Conservation (phyloP, 2,888 invertebrate species). For the Cartodere bifasciata region DNA sequence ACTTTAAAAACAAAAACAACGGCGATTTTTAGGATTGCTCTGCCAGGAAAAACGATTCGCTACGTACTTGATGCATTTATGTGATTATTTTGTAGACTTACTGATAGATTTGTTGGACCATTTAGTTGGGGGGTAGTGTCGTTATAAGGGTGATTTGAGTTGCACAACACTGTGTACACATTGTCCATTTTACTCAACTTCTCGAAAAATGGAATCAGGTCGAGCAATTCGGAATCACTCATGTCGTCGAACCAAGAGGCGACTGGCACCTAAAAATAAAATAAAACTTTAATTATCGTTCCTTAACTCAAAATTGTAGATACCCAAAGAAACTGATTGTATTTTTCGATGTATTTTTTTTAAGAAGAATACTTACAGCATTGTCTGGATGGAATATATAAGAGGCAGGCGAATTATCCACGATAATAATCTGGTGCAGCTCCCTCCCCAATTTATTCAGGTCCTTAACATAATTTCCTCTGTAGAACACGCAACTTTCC, state of each 20-base stretch:
- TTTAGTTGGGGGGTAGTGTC: constrained; percentile 26
- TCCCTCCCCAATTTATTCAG: constrained; percentile 94
- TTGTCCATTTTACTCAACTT: constrained; percentile 92
- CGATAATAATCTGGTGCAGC: constrained; percentile 91
- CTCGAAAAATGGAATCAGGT: constrained; percentile 97
- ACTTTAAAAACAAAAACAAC: constrained; percentile 21
- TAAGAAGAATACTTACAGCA: constrained; percentile 88
- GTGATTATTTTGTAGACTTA: constrained; percentile 20
- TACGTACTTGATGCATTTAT: constrained; percentile 29
- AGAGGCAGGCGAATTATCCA: constrained; percentile 99
- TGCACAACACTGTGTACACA: constrained; percentile 89
- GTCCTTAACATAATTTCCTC: constrained; percentile 99
- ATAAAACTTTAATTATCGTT: too few relatives aligned
- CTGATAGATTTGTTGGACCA: constrained; percentile 18
- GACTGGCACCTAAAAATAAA: constrained; percentile 72
- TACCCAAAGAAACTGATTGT: neutral
- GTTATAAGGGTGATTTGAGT: constrained; percentile 79
- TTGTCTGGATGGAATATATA: constrained; percentile 99
- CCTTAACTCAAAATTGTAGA: too few relatives aligned
- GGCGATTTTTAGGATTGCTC: constrained; percentile 11
- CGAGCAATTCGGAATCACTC: constrained; percentile 91
- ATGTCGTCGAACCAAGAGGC: constrained; percentile 99
- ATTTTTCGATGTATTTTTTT: neutral
- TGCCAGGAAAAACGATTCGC: constrained; percentile 15
- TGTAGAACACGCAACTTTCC: constrained; percentile 99